phyloP scores from a whole-genome alignment of 2,113 vertebrate genomes.

The human region GRCh38 chrX:105620001-105620500 shows the following conservation, averaged over 20 bases:
- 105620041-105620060: neutral
- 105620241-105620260: neutral
- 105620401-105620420: neutral
- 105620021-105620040: neutral
- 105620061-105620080: neutral
- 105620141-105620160: neutral
- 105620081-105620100: neutral
- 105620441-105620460: neutral
- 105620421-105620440: neutral
- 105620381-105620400: neutral
- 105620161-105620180: neutral
- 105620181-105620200: neutral
- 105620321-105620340: neutral
- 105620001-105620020: neutral
- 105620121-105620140: neutral
- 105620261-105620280: neutral
- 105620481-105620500: neutral
- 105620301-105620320: conserved; percentile 30
- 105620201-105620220: neutral
- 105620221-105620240: neutral
- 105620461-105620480: neutral
- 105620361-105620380: neutral
- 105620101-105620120: neutral
- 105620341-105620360: neutral
- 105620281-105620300: neutral